These are phyloP conservation scores for Vanessa cardui DNA, from an alignment of 2,888 invertebrate species.

Conservation along the genomic window DNA sequence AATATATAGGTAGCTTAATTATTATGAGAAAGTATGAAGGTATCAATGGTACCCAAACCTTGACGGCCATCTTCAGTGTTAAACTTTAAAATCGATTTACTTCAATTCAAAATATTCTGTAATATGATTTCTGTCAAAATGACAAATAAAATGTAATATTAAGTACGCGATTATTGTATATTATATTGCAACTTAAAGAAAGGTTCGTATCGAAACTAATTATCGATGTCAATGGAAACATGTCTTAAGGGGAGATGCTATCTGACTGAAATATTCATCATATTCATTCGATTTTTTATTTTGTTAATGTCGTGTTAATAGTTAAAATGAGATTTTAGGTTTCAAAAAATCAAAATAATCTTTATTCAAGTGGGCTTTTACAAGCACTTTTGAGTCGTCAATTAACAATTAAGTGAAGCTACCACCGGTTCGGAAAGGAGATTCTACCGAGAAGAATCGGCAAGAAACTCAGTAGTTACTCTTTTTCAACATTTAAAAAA, in stretches of 20 bases:
- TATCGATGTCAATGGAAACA: conserved; percentile 37
- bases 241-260: conserved; percentile 5
- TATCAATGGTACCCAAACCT: conserved; percentile 27
- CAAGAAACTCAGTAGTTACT: too few relatives aligned
- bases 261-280: neutral
- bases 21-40: conserved; percentile 29
- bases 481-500: too few relatives aligned
- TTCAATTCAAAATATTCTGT: conserved; percentile 41
- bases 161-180: conserved; percentile 43
- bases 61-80: conserved; percentile 26
- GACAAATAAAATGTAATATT: conserved; percentile 49
- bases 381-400: too few relatives aligned
- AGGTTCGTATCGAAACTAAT: conserved; percentile 44
- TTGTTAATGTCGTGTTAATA: too few relatives aligned
- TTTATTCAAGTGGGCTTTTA: too few relatives aligned
- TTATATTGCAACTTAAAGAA: conserved; percentile 39
- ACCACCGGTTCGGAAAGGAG: too few relatives aligned
- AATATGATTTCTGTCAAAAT: conserved; percentile 49
- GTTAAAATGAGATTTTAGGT: too few relatives aligned
- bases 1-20: neutral
- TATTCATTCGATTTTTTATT: too few relatives aligned
- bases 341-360: too few relatives aligned
- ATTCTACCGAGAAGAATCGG: too few relatives aligned
- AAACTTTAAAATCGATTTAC: conserved; percentile 39
- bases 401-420: too few relatives aligned